These are phyloP conservation scores for Falco punctatus DNA, from an alignment of 2,113 vertebrate genomes.

Conservation along the genomic window DNA sequence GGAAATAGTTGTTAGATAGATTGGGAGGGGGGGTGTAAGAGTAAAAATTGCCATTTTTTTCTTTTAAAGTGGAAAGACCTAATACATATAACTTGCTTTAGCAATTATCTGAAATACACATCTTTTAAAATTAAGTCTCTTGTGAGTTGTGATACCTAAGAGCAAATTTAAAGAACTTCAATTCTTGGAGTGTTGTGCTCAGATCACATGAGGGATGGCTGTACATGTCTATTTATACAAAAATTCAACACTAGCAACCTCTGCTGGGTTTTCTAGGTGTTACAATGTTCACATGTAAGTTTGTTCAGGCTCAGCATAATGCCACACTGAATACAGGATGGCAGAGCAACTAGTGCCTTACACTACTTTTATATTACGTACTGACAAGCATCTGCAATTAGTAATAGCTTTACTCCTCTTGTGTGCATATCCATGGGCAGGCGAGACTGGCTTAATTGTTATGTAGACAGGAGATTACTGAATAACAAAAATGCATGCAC, in stretches of 20 bases:
- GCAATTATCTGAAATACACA: neutral
- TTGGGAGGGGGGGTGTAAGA: neutral
- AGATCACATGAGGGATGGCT: neutral
- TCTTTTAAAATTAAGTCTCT: neutral
- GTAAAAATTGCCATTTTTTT: neutral
- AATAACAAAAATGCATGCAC: neutral
- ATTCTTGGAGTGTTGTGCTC: neutral
- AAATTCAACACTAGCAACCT: neutral
- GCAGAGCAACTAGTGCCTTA: neutral
- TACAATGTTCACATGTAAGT: fast-evolving
- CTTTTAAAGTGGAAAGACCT: neutral
- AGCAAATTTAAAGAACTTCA: neutral
- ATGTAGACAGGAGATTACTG: neutral
- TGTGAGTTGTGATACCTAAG: neutral
- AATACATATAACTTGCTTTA: neutral
- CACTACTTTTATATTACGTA: neutral
- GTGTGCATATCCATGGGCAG: neutral
- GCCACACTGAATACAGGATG: neutral
- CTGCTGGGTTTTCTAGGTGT: neutral
- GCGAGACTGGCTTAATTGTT: neutral
- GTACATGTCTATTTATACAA: neutral
- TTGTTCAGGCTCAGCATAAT: neutral
- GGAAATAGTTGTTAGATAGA: neutral
- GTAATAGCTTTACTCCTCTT: neutral
- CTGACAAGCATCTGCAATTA: neutral